Evolutionary conservation across 2,113 vertebrate genomes (phyloP), one percentile per base, ranked within the genome.

Genomic region (Orientallactaga bullata): DNA sequence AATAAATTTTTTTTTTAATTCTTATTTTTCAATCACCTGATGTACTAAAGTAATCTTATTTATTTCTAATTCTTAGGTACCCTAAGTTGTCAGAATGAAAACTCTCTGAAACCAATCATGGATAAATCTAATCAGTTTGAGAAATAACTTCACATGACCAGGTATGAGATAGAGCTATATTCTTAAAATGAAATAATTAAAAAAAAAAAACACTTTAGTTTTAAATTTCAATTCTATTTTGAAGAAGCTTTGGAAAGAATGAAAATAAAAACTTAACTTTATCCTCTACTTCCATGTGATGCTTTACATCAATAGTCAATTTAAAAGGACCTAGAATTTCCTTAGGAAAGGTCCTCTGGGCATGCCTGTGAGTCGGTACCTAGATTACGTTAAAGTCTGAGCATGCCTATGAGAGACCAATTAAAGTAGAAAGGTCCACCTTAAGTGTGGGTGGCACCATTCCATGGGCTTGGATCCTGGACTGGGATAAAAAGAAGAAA

Each of bases 191-290:
- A 10, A 66, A 66, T 12, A 51, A 51, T 78, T 3, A 4, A 65
- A 39, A 71, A 20, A 77, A 83, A 83, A 76, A 78, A 28, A 77
- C 20, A 58, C 13, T 23, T 80, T 83, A 72, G 5, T 58, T 79
- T 55, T 89, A 9, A 89, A 81, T 77, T 73, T 89, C 7, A 84
- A 88, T 91, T 80, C 12, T 17, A 91, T 68, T 82, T 88, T 76
- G 24, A 85, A 68, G 74, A 92, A 74, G 3, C 6, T 81, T 63
- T 15, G 84, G 15, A 80, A 80, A 94, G 28, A 93, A 88, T 32
- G 12, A 87, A 93, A 72, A 39, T 23, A 65, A 32, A 80, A 93
- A 2, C 0, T 7, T 47, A 32, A 2, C 2, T 60, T 83, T 90
- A 71, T 18, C 18, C 72, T 77, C 20, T 60, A 32, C 61, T 90